Base-by-base conservation (phyloP, 2,888 invertebrate genomes). In the Labia minor region DNA sequence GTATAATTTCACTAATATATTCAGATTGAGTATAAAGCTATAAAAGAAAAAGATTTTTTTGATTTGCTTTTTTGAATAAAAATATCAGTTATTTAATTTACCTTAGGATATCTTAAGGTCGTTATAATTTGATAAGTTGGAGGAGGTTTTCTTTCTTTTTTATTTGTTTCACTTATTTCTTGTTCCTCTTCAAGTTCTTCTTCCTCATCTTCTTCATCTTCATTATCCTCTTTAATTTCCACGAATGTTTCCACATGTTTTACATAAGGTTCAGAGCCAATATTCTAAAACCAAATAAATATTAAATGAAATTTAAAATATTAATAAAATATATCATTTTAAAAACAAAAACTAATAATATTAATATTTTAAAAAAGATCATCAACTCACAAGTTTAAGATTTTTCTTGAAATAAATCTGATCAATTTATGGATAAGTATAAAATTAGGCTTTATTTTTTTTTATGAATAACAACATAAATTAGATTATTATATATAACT, bases 1-100 rank as follows among this genome's bases (percentile, higher is more conserved):
- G 71, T 68, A 83, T 74, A 37, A 83, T 80, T 71, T 78, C 78
- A 1, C 79, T 72, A 16, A 85, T 81, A 70, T 82, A 79, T 71
- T 84, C 82, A 37, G 82, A 73, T 10, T 2, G 49, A 16, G 3
- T 49, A 14, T n/a, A 49, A 10, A n/a, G 14, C 49, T 49, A 49
- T 8, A 10, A 49, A n/a, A n/a, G n/a, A n/a, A n/a, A n/a, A n/a
- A n/a, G n/a, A n/a, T n/a, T n/a, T n/a, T n/a, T n/a, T n/a, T n/a
- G n/a, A n/a, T n/a, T n/a, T n/a, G n/a, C n/a, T n/a, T n/a, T n/a
- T n/a, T n/a, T n/a, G n/a, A n/a, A n/a, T n/a, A n/a, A n/a, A n/a
- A n/a, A n/a, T n/a, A n/a, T n/a, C n/a, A n/a, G n/a, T n/a, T n/a
- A n/a, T n/a, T 49, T 49, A 49, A 49, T 49, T 49, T 49, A 49